phyloP scores from a whole-genome alignment of 2,797 vertebrate genomes.

The Argentina silus region DNA sequence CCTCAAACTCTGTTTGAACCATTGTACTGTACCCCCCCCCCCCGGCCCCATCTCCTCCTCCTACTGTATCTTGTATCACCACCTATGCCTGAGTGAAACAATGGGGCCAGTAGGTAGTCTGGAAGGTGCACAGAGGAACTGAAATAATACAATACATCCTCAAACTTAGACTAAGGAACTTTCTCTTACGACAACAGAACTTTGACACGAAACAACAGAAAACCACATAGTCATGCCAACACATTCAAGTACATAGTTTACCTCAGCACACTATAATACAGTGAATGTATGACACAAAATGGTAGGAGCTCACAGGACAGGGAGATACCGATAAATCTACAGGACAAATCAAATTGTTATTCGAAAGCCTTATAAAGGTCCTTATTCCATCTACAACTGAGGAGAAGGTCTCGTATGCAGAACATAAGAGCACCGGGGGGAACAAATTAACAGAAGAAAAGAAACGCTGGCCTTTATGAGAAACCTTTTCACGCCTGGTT shows the following conservation, averaged over 20 bases:
- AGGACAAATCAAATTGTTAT: neutral
- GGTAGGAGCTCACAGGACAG: too few species aligned
- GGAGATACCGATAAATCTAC: too few species aligned
- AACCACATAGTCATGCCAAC: neutral
- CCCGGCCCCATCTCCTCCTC: too few species aligned
- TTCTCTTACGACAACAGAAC: neutral
- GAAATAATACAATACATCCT: neutral
- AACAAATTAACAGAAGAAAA: slow-evolving; percentile 3
- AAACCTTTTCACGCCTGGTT: neutral
- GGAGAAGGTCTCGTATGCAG: neutral
- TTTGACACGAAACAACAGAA: neutral
- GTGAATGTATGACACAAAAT: too few species aligned
- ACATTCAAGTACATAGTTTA: too few species aligned
- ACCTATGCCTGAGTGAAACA: too few species aligned
- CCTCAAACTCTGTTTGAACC: too few species aligned
- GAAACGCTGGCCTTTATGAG: slow-evolving; percentile 15
- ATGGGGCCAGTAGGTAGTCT: too few species aligned
- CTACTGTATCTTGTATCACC: too few species aligned
- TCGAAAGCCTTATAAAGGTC: neutral
- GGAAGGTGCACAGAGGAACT: neutral
- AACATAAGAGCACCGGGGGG: neutral
- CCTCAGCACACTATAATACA: too few species aligned
- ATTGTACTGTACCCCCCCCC: too few species aligned
- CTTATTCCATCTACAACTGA: neutral
- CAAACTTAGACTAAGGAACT: neutral